These are phyloP conservation scores for Rhopilema esculentum DNA, from an alignment of 30 jellyfish, hydroid and myxozoan species.

Conservation along the genomic window DNA sequence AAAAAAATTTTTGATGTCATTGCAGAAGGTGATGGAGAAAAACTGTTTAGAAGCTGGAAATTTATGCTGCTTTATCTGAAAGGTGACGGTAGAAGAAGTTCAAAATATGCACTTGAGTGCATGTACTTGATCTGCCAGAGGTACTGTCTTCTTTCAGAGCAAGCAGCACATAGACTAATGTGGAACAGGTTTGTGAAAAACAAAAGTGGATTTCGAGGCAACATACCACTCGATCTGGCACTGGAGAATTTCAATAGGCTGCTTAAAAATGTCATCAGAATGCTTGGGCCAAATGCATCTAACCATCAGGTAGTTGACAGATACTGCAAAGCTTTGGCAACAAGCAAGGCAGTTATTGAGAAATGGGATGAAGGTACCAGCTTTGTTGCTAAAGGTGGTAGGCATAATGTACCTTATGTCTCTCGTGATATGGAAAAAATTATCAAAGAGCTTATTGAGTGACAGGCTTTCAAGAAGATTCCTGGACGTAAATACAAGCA, in stretches of 20 bases:
- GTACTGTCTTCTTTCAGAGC: constrained; percentile 17
- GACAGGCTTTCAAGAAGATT: neutral
- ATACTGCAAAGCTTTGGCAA: constrained; percentile 29
- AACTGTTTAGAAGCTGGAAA: constrained; percentile 38
- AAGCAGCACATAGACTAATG: constrained; percentile 16
- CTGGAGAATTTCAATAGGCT: constrained; percentile 36
- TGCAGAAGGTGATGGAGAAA: constrained; percentile 40
- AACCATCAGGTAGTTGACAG: constrained; percentile 20
- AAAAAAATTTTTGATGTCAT: constrained; percentile 27
- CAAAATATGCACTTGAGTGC: constrained; percentile 45
- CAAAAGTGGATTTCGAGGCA: constrained; percentile 37
- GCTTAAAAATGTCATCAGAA: constrained; percentile 19
- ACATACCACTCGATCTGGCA: constrained; percentile 56
- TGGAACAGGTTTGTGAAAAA: constrained; percentile 35
- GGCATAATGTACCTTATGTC: constrained; percentile 1
- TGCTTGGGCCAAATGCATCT: constrained; percentile 48
- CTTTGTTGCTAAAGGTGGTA: constrained; percentile 6
- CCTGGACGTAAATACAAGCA: constrained; percentile 3
- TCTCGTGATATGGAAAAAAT: constrained; percentile 25
- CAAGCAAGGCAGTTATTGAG: constrained; percentile 24
- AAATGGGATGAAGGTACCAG: constrained; percentile 2
- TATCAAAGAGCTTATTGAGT: constrained; percentile 13
- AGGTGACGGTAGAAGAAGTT: constrained; percentile 40
- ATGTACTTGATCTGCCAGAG: constrained; percentile 27
- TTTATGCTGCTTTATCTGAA: constrained; percentile 50